Base-by-base conservation (phyloP, 2,888 invertebrate species). In the Diaphora mendica region DNA sequence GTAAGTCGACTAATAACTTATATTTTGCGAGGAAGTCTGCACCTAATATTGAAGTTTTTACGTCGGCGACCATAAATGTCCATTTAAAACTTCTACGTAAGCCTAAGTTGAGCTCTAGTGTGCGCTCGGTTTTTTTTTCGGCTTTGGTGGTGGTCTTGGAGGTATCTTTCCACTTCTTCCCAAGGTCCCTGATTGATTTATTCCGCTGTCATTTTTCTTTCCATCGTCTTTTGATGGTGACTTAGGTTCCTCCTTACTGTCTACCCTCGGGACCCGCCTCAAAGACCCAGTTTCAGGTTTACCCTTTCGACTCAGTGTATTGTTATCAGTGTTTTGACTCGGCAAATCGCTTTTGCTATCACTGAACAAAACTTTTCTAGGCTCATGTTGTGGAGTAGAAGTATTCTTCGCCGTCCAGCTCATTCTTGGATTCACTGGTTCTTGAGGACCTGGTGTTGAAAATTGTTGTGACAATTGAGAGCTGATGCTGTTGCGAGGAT, bases 141-240 rank as follows among this genome's bases (percentile, higher is more conserved):
- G 98, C 85, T 98, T 98, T 44, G 98, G 98, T 20, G 98, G 98
- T 68, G 98, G 98, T 86, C 98, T 96, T 2, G 98, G 98, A 23
- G 98, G 98, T 76, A 98, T 97, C 93, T 98, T 98, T 35, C 96
- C 94, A 85, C 93, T 94, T 76, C 95, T 92, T 26, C 95, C 94
- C 81, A 95, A 89, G 71, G 96, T 95, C 71, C 95, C 95, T 15
- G 95, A 91, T 83, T 94, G 96, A 80, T 94, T 94, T 79, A 93
- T 91, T 42, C 84, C 83, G 72, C 85, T 90, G 68, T 94, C 95
- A 73, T 91, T 93, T 79, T 91, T 94, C 69, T 90, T 91, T 0
- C 85, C 83, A 66, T 94, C 93, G n/a, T 93, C 94, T 83, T 94
- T 95, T 17, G 90, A 89, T 64, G 95, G 94, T 66, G 94, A 95